Base-by-base conservation (phyloP, 2,888 invertebrate genomes). In the Agonum fuliginosum region DNA sequence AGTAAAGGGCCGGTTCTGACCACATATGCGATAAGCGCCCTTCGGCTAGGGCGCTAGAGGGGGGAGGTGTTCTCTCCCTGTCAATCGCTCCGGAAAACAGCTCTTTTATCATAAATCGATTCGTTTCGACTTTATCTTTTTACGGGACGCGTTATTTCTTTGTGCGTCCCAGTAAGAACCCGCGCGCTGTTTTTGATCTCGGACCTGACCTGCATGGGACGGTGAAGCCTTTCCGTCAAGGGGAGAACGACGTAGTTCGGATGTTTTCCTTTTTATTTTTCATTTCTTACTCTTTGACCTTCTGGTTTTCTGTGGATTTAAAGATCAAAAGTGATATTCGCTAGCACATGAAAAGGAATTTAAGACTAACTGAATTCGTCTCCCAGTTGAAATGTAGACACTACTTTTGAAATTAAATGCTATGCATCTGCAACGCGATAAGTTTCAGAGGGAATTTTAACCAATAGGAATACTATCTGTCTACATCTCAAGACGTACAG, bases 81-180 rank as follows among this genome's bases (percentile, higher is more conserved):
- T 74, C 74, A 74, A 74, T 74, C 74, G 74, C 43, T 43, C 43
- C 62, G 48, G 74, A 74, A 74, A 74, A 62, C 74, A 74, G 74
- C 74, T 58, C 74, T 74, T 74, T 74, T 62, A 75, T 75, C 65
- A 75, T 75, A 65, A 75, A 62, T 75, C 67, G 75, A 75, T 70
- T 46, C 46, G 75, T 75, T 75, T 67, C 62, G 62, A 67, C 48
- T 65, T 75, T 75, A 75, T 75, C 48, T 65, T 75, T 48, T 67
- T 48, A 67, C 22, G 20, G 48, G 41, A 43, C 46, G 46, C 46
- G 46, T 70, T 24, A 70, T 46, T 62, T 43, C 46, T 70, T 70
- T 70, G 70, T 70, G 37, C 46, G 46, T 46, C 17, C 17, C 51
- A 6, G 69, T 43, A 69, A 24, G 43, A 22, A 43, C 20, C 41